Base-by-base conservation (phyloP, 2,888 invertebrate genomes). In the Metacarcinus magister region DNA sequence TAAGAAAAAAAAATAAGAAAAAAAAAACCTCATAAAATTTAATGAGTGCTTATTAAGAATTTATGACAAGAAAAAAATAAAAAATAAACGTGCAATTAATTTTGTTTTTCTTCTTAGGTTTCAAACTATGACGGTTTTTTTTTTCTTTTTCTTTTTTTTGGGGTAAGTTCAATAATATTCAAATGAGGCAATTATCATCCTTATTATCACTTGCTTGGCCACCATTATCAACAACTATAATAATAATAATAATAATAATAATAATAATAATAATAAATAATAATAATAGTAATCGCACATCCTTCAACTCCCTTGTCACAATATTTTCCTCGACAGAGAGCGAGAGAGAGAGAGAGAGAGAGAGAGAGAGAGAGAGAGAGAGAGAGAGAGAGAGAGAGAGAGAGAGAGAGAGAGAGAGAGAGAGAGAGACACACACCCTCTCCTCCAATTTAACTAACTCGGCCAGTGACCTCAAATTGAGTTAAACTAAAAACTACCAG, bases 311-410 rank as follows among this genome's bases (percentile, higher is more conserved):
- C 16, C 19, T 48, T 48, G 60, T 60, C 60, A 60, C 4, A 60
- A 60, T 75, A 75, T 75, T 75, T 75, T 75, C 28, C 3, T 3
- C 75, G 10, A 75, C 16, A n/a, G 75, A 82, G 82, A 82, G 82
- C 28, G 82, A 82, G 82, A 82, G 82, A 82, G 82, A 82, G 82
- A 82, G 82, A 82, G 82, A 82, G 82, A 82, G 82, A 82, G 82
- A 82, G 82, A 82, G 82, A 82, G 82, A 82, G 82, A 32, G 82
- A 32, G 82, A 82, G 82, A 82, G 82, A 82, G 82, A 82, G 82
- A 82, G 82, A 82, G 82, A 82, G 82, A 82, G 82, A 82, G 82
- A 82, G 82, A 82, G 82, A 82, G 82, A 82, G 82, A 82, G 82
- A 82, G 82, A 82, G 82, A 82, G 82, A 82, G 82, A 82, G 82